Base-by-base conservation (phyloP, 2,113 vertebrate genomes). In the Numida meleagris region DNA sequence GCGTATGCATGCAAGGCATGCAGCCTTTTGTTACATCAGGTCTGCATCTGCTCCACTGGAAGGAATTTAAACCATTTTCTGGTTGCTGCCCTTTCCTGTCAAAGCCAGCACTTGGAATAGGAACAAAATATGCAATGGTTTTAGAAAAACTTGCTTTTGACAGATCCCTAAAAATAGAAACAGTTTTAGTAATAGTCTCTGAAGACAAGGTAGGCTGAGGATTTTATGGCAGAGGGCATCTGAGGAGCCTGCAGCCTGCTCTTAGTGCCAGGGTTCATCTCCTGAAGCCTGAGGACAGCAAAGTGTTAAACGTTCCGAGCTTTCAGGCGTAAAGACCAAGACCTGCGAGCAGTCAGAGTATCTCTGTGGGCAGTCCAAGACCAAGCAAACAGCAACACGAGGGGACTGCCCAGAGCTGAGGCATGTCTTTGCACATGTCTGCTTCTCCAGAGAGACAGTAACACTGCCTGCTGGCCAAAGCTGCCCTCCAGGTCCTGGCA, bases 121-220 rank as follows among this genome's bases (percentile, higher is more conserved):
- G 78, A 91, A 72, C 75, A 88, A 83, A 82, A 93, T 53, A 84
- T 29, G 68, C 42, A 83, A 90, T 7, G 14, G n/a, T 70, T 86
- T 93, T 70, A 91, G 75, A 92, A 93, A 84, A 91, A 72, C 53
- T 62, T 58, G n/a, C 57, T 80, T 86, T 76, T 71, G 24, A 58
- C 68, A 95, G 34, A 66, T 82, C 14, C 31, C 88, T 95, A 95
- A 91, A 93, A 91, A 86, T 72, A 73, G 91, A 71, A 95, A 91
- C 53, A 45, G 27, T 61, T 84, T 70, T 45, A 92, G 50, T n/a
- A 63, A 90, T 27, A 91, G 65, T 51, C 50, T 70, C 79, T 80
- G 86, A 72, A 77, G 72, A 86, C 24, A 57, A 55, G 46, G 65
- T 53, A 85, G 79, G 83, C 72, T 65, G 76, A 48, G 46, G 65